Evolutionary conservation across 1,140 invertebrate genomes (phyloP).

Genomic region (Achroia grisella): DNA sequence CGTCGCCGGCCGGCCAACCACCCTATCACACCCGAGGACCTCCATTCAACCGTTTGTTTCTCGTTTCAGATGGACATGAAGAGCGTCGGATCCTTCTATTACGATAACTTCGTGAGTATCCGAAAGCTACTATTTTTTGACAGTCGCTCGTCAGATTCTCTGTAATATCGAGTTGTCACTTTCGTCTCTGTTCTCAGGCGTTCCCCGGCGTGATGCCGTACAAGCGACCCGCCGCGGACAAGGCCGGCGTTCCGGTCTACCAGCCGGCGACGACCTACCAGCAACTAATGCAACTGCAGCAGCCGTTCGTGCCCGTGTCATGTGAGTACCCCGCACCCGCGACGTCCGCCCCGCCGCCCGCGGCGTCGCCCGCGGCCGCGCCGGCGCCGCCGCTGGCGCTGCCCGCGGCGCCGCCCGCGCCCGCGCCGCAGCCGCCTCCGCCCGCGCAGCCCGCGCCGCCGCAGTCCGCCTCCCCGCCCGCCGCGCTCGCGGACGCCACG

Average conservation of each 20-base stretch:
- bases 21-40: slow-evolving; percentile 30
- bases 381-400: slow-evolving; percentile 30
- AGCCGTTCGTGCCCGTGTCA: slow-evolving; percentile 94
- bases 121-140: background rate
- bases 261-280: slow-evolving; percentile 95
- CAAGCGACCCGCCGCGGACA: slow-evolving; percentile 94
- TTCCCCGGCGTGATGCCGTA: slow-evolving; percentile 94
- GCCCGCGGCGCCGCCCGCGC: slow-evolving; percentile 44
- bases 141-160: too few species aligned
- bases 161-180: background rate
- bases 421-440: slow-evolving; percentile 25
- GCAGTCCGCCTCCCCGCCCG: slow-evolving; percentile 28
- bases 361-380: slow-evolving; percentile 31
- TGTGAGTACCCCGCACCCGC: slow-evolving; percentile 90
- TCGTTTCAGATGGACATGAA: slow-evolving; percentile 92
- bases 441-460: slow-evolving; percentile 44
- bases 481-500: slow-evolving; percentile 40
- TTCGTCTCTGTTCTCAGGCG: slow-evolving; percentile 77
- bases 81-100: slow-evolving; percentile 94
- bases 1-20: slow-evolving; percentile 30
- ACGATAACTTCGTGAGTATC: slow-evolving; percentile 94
- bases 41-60: slow-evolving; percentile 60
- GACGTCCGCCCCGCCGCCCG: slow-evolving; percentile 74
- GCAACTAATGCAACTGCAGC: slow-evolving; percentile 95
- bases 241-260: slow-evolving; percentile 96